Base-by-base conservation (phyloP, 2,888 invertebrate species). In the Lymantria monacha region DNA sequence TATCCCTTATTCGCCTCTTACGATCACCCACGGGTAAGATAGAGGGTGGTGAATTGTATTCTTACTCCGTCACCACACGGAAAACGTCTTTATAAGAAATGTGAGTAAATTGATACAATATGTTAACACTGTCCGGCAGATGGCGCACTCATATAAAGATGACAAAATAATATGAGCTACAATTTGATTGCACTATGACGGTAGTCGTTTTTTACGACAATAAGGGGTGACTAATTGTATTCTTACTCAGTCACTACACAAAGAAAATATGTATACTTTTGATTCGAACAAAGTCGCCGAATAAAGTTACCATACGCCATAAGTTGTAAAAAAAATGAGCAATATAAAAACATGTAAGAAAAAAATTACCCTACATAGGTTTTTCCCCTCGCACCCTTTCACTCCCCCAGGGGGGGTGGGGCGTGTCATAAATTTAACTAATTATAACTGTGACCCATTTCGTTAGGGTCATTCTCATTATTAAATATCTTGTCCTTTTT, bases 401-500 rank as follows among this genome's bases (percentile, higher is more conserved):
- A 11, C 43, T n/a, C 63, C 37, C 22, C 51, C 7, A 9, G 66
- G 74, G 33, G 33, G 75, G 3, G 75, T 61, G 51, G 48, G 66
- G 57, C 59, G 54, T 65, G 54, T 73, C 75, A 72, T 79, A 79
- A 79, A 80, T 79, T 79, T 67, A 51, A 70, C 76, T 80, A 80
- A 80, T 79, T 80, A 77, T 77, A 70, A 69, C 68, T 9, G 22
- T 46, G 64, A 66, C 64, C 64, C 53, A 65, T 51, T 52, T 65
- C n/a, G 15, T 37, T 30, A 11, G 48, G 53, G 48, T 22, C 37
- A 46, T 46, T 48, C 54, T 50, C 30, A 11, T 30, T 30, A 44
- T 42, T 33, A 44, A 22, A 22, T 30, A n/a, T 44, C n/a, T n/a
- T n/a, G n/a, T n/a, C n/a, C n/a, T n/a, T 14, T n/a, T 12, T 38